A percentile compares a stretch with the other conserved stretches of the same genome.
phyloP scores from a whole-genome alignment of 2,888 invertebrate species.

The Eilema sororculum region DNA sequence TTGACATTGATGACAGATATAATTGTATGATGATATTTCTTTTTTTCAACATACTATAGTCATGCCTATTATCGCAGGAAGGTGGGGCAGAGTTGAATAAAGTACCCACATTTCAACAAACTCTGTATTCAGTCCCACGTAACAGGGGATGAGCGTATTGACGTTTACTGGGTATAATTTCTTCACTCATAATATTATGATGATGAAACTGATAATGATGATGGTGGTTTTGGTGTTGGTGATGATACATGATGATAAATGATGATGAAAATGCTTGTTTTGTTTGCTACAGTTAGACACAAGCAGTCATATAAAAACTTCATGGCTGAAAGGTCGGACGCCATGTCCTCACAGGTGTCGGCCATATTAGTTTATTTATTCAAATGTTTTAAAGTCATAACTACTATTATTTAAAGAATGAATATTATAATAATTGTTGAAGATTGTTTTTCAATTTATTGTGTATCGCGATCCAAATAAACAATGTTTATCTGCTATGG shows the following conservation, averaged over 20 bases:
- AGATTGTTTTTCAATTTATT: background rate
- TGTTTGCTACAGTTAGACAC: background rate
- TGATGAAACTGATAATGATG: no score
- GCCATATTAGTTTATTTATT: background rate
- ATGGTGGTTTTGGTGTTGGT: no score
- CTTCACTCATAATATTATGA: no score
- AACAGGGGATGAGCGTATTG: no score
- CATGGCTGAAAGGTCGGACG: background rate
- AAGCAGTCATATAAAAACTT: background rate
- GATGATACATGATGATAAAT: no score
- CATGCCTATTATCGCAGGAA: background rate
- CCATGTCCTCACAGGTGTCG: background rate
- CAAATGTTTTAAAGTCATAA: background rate
- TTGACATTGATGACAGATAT: slow-evolving; percentile 1
- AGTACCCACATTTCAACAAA: background rate
- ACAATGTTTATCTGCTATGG: background rate
- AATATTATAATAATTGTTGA: background rate
- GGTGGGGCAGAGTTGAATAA: background rate
- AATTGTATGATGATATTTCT: background rate
- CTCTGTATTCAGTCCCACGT: no score
- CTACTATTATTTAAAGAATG: background rate
- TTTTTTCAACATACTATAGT: background rate
- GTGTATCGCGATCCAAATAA: background rate
- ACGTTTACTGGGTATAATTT: no score
- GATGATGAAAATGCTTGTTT: background rate